Base-by-base conservation (phyloP, 2,888 invertebrate genomes). In the Lasius fuliginosus region DNA sequence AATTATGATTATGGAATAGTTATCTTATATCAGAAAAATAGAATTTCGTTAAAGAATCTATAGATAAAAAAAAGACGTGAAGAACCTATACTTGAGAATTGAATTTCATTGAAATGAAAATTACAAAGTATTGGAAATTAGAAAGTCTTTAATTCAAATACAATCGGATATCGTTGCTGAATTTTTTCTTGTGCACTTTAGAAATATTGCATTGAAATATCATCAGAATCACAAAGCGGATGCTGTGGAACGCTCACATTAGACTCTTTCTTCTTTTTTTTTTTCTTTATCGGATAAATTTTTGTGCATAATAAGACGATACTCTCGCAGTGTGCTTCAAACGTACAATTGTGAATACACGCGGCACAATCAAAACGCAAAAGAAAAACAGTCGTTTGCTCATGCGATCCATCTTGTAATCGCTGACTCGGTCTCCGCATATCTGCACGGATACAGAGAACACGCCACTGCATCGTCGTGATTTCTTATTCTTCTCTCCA, bases 381-480 rank as follows among this genome's bases (percentile, higher is more conserved):
- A 79, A 69, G 68, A 79, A 79, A 79, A 73, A 46, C 56, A 69
- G 56, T 42, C 33, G 18, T 60, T 60, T 42, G 60, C 58, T 79
- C 73, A 60, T 79, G 42, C 73, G 18, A 71, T 81, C 18, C 60
- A 33, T 42, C 58, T 42, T 73, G 60, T 60, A 73, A 18, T 49
- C 33, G 46, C 18, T 46, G 33, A 81, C 74, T 79, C 33, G 79
- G 71, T 71, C 23, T 27, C n/a, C 60, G 60, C 18, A 9, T 60
- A 46, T 81, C 58, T 73, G 60, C 42, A 40, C 56, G 9, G 53
- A 53, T n/a, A 53, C 53, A n/a, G 15, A 40, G n/a, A 77, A 68
- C 42, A 77, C 15, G 15, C 30, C 56, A 56, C n/a, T 40, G n/a
- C 68, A 68, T n/a, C 40, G 27, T 77, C 9, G 42, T 5, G 40